phyloP scores from a whole-genome alignment of 1,140 invertebrate species.

The Parasteatoda tepidariorum region DNA sequence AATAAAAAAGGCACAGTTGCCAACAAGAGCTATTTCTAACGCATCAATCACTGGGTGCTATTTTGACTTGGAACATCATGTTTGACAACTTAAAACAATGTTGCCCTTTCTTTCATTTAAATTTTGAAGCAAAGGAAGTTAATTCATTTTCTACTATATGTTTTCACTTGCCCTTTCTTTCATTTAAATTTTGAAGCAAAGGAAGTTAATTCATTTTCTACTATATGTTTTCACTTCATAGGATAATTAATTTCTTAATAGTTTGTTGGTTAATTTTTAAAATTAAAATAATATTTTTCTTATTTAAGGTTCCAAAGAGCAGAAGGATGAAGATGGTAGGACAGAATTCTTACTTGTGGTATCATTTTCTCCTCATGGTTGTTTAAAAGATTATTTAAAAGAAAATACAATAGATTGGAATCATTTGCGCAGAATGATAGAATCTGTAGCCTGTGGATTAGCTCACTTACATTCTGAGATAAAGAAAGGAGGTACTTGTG shows the following conservation, averaged over 20 bases:
- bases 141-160: too few relatives aligned
- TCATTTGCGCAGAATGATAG: constrained; percentile 79
- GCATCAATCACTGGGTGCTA: too few relatives aligned
- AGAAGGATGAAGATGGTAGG: constrained; percentile 72
- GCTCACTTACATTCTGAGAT: constrained; percentile 85
- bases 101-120: neutral
- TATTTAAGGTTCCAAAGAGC: constrained; percentile 78
- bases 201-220: too few relatives aligned
- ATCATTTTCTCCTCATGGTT: constrained; percentile 78
- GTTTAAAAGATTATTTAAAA: constrained; percentile 79
- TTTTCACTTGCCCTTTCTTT: neutral
- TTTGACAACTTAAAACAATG: too few relatives aligned
- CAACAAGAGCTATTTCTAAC: too few relatives aligned
- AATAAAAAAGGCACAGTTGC: too few relatives aligned
- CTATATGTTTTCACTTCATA: too few relatives aligned
- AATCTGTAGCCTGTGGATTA: constrained; percentile 79
- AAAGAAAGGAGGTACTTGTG: constrained; percentile 70
- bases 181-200: too few relatives aligned
- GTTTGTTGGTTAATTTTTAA: too few relatives aligned
- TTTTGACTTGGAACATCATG: too few relatives aligned
- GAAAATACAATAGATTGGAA: constrained; percentile 78
- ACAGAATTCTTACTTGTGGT: constrained; percentile 76
- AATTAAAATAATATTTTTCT: neutral
- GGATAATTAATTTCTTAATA: too few relatives aligned
- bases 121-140: too few relatives aligned